Base-by-base conservation (phyloP, 1,140 invertebrate species). In the Drosophila dunni region DNA sequence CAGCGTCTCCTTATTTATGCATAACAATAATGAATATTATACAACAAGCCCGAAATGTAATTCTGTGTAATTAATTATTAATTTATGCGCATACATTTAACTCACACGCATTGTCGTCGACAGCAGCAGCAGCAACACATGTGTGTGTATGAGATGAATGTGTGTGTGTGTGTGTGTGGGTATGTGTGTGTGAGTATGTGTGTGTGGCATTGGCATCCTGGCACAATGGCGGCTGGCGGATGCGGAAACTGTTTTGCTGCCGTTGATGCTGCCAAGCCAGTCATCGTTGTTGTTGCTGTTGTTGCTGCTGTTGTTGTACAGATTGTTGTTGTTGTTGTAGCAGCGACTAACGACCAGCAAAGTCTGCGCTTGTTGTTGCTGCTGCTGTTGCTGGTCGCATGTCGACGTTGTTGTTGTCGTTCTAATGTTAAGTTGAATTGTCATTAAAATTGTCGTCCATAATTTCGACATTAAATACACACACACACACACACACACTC, bases 1-100 rank as follows among this genome's bases (percentile, higher is more conserved):
- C 38, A 64, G 33, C 45, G 15, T 83, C 86, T 79, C 85, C 85
- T 91, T 91, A 91, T 91, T 91, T 91, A 91, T 91, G 90, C 90
- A 91, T 91, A 91, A 91, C 90, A 91, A 91, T 91, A 91, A 91
- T 91, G 90, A 91, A 91, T 91, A 91, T 91, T 91, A 91, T 90
- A 91, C 86, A 90, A 91, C 90, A 89, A 91, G 89, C 88, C 89
- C 89, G 85, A 91, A 91, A 91, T 91, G 90, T 91, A 91, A 91
- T 91, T 91, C 90, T 91, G 81, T 91, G 90, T 91, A 91, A 91
- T 91, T 91, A 91, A 91, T 91, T 91, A 91, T 91, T 91, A 91
- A 91, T 91, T 91, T 91, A 91, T 91, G 90, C 90, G 90, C 90
- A 91, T 91, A 91, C 90, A 91, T 91, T 91, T 90, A 90, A 91